Percentiles rank a stretch among this genome's conserved stretches.
Conservation (phyloP, 2,113 vertebrate species). For the Aplodontia rufa region DNA sequence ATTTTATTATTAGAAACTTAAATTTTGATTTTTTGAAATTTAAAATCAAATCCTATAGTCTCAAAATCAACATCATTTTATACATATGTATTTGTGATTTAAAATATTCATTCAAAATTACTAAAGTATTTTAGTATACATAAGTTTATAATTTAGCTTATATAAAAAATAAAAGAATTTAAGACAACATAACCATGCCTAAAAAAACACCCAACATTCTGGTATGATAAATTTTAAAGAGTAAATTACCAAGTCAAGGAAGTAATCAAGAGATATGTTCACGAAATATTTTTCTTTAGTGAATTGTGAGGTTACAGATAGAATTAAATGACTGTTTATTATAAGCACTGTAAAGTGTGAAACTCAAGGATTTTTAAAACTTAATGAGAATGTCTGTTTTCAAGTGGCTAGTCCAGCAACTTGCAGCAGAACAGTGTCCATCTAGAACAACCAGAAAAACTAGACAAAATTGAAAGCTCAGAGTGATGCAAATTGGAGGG, state of each 20-base stretch:
- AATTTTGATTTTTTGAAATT: constrained; percentile 12
- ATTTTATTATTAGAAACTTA: background rate
- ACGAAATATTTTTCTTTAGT: constrained; percentile 22
- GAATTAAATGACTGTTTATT: constrained; percentile 6
- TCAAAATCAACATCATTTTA: background rate
- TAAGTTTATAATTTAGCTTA: background rate
- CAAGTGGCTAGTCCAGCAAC: background rate
- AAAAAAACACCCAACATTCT: background rate
- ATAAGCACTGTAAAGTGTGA: background rate
- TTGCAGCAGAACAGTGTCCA: background rate
- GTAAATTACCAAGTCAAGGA: background rate
- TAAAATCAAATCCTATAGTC: background rate
- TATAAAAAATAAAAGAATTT: background rate
- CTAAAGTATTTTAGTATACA: too few species aligned
- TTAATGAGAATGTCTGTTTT: background rate
- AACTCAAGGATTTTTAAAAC: background rate
- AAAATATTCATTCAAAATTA: background rate
- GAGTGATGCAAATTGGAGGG: background rate
- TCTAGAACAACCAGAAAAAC: background rate
- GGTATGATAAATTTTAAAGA: background rate
- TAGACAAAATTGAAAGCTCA: background rate
- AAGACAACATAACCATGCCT: background rate
- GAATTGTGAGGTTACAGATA: background rate
- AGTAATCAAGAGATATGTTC: background rate
- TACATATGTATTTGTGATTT: background rate